Percentiles rank a stretch among this genome's conserved stretches.
Evolutionary conservation across 23 tunicate species (phyloP).

Genomic region (Clavelina lepadiformis): DNA sequence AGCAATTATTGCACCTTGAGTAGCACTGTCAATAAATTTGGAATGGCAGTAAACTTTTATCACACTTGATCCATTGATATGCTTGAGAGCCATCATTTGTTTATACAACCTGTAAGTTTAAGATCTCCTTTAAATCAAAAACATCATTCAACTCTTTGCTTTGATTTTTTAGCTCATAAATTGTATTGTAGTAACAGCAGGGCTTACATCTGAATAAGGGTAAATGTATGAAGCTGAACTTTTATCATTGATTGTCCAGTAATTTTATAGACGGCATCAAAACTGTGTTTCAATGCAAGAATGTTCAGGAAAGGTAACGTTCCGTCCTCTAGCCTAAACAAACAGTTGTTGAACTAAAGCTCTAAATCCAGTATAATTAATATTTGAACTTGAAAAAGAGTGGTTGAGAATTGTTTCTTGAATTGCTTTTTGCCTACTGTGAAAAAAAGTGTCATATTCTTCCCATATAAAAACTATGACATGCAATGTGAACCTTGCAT

Average conservation of each 20-base stretch:
- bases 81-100: conserved; percentile 29
- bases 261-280: conserved; percentile 33
- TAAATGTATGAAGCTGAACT: conserved; percentile 54
- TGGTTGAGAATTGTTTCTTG: neutral
- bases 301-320: conserved; percentile 50
- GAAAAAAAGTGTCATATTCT: no score
- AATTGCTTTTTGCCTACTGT: no score
- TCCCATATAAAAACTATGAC: neutral
- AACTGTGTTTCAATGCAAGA: conserved; percentile 65
- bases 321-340: conserved; percentile 75
- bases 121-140: neutral
- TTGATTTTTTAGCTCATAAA: neutral
- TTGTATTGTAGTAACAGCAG: neutral
- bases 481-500: conserved; percentile 19
- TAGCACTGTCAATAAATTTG: conserved; percentile 4
- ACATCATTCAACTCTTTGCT: neutral
- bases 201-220: conserved; percentile 29
- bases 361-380: neutral
- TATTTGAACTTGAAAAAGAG: neutral
- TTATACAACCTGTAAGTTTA: conserved; percentile 25
- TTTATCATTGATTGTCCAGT: conserved; percentile 15
- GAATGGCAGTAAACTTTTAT: conserved; percentile 44
- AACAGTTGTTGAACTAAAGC: neutral
- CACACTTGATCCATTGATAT: conserved; percentile 45
- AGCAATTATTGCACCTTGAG: conserved; percentile 69